These are phyloP conservation scores for Ariolimax columbianus DNA, from an alignment of 2,888 invertebrate species.

Conservation along the genomic window DNA sequence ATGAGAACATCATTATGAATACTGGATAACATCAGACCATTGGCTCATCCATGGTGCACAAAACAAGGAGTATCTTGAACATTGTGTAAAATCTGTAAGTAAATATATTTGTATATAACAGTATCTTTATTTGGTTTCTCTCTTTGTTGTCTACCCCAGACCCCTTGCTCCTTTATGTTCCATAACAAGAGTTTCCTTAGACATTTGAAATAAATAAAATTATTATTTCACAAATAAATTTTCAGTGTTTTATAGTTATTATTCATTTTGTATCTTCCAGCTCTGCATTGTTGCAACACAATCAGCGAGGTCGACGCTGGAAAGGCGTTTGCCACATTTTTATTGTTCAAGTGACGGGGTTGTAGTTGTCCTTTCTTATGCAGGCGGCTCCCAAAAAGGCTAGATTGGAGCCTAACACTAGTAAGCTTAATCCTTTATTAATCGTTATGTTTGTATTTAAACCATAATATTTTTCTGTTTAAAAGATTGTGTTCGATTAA, in stretches of 20 bases:
- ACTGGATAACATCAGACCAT: slow-evolving; percentile 23
- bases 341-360: slow-evolving; percentile 5
- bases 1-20: slow-evolving; percentile 31
- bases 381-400: slow-evolving; percentile 53
- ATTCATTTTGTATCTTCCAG: background rate
- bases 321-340: background rate
- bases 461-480: no score
- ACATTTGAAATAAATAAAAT: no score
- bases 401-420: slow-evolving; percentile 52
- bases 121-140: no score
- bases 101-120: background rate
- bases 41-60: background rate
- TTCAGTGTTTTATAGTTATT: background rate
- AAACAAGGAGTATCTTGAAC: background rate
- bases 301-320: background rate
- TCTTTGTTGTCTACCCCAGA: no score
- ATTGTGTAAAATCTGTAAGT: background rate
- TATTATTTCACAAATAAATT: background rate
- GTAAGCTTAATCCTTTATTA: no score
- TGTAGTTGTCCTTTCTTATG: slow-evolving; percentile 47
- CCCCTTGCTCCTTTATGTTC: no score
- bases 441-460: no score
- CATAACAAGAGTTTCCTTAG: no score
- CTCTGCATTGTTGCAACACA: background rate
- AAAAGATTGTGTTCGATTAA: no score